A percentile compares a stretch with the other conserved stretches of the same genome.
phyloP scores from a whole-genome alignment of 1,140 invertebrate species.

The Adelges cooleyi region DNA sequence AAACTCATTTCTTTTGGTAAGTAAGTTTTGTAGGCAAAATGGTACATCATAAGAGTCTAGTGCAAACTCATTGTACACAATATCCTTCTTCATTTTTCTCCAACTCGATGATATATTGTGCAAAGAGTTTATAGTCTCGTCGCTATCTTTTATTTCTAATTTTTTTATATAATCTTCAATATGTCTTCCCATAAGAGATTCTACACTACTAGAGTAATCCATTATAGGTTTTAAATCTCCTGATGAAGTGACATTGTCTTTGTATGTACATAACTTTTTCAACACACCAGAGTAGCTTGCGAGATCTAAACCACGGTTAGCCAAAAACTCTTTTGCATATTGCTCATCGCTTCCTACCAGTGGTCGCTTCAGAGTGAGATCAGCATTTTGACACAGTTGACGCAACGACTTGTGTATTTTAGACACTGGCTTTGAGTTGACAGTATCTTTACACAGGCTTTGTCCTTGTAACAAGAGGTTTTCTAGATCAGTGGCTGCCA shows the following conservation, averaged over 20 bases:
- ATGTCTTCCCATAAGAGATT: conserved; percentile 9
- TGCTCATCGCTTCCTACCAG: not conserved
- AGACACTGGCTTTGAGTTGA: conserved; percentile 1
- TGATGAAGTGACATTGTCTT: not conserved
- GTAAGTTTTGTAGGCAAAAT: conserved; percentile 18
- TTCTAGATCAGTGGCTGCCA: conserved; percentile 8
- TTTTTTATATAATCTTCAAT: conserved; percentile 13
- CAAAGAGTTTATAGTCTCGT: not conserved
- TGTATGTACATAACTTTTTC: not conserved
- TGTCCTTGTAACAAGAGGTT: conserved; percentile 5
- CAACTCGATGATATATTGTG: not conserved
- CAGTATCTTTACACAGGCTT: conserved; percentile 12
- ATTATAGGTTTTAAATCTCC: conserved; percentile 4
- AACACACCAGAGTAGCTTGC: not conserved
- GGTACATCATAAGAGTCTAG: conserved; percentile 12
- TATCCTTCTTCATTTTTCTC: not conserved
- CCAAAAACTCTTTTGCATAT: conserved; percentile 8
- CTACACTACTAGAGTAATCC: conserved; percentile 21
- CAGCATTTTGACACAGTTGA: conserved; percentile 6
- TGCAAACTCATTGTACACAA: conserved; percentile 4
- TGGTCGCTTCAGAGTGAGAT: not conserved
- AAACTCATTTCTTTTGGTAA: not conserved
- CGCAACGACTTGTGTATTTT: conserved; percentile 25
- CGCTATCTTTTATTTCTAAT: not conserved
- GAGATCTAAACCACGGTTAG: conserved; percentile 9